These are phyloP conservation scores for Dasyprocta punctata DNA, from an alignment of 2,113 vertebrate genomes.

Conservation along the genomic window DNA sequence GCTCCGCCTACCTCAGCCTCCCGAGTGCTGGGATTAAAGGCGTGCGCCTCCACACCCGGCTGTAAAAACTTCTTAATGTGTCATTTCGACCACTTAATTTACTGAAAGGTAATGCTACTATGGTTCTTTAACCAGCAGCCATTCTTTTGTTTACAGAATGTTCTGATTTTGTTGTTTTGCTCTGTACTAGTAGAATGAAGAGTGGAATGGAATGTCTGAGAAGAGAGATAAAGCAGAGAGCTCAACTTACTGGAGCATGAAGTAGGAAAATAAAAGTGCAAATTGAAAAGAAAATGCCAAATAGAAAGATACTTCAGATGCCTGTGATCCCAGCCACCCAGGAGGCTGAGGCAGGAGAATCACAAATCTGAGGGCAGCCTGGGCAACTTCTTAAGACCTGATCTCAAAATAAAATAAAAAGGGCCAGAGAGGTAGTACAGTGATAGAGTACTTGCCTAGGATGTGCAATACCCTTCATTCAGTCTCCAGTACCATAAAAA, in stretches of 20 bases:
- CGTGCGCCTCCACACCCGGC: too few species aligned
- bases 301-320: conserved; percentile 5
- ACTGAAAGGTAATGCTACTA: conserved; percentile 74
- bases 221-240: background rate
- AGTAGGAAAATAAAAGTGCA: conserved; percentile 35
- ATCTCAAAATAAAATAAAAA: background rate
- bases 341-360: background rate
- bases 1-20: too few species aligned
- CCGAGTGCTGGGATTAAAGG: too few species aligned
- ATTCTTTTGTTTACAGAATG: conserved; percentile 79
- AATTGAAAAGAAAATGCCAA: conserved; percentile 26
- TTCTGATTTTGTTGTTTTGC: conserved; percentile 77
- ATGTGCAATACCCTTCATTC: background rate
- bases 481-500: background rate
- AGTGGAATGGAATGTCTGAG: conserved; percentile 42
- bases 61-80: conserved; percentile 67
- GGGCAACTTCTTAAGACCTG: background rate
- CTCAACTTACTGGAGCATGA: background rate
- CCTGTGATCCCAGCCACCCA: background rate
- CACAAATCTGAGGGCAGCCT: background rate
- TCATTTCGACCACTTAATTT: conserved; percentile 77
- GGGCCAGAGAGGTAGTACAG: background rate
- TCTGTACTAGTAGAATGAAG: conserved; percentile 64
- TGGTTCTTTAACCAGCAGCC: conserved; percentile 55
- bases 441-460: background rate